Percentiles rank a stretch among this genome's conserved stretches.
Evolutionary conservation across 1,140 invertebrate species (phyloP).

Genomic region (Monochamus saltuarius): DNA sequence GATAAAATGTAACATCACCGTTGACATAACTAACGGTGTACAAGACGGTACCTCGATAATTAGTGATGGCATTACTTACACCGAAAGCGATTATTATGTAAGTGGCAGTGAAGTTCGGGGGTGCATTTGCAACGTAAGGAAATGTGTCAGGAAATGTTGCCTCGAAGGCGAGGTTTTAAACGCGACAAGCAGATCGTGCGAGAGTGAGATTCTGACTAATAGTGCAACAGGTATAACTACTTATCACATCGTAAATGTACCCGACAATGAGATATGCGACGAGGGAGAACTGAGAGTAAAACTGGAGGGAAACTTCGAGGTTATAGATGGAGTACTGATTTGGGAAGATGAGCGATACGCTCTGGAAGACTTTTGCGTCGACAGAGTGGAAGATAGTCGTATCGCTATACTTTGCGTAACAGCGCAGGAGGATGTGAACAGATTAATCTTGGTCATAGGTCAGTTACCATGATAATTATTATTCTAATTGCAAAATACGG

Average conservation of each 20-base stretch:
- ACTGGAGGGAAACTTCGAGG: slow-evolving; percentile 10
- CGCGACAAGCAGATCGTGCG: slow-evolving; percentile 8
- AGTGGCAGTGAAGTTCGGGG: slow-evolving; percentile 16
- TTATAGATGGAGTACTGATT: slow-evolving; percentile 15
- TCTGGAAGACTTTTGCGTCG: slow-evolving; percentile 18
- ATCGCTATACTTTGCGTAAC: slow-evolving; percentile 18
- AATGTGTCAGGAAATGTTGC: slow-evolving; percentile 34
- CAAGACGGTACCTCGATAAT: slow-evolving; percentile 21
- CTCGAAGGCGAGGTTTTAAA: slow-evolving; percentile 12
- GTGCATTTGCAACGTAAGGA: slow-evolving; percentile 28
- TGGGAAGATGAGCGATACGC: slow-evolving; percentile 9
- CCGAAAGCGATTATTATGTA: slow-evolving; percentile 21
- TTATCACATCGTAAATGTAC: slow-evolving; percentile 20
- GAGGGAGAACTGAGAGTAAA: slow-evolving; percentile 9
- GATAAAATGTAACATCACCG: slow-evolving; percentile 7
- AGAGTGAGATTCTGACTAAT: not conserved
- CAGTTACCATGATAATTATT: slow-evolving; percentile 5
- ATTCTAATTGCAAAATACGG: too few relatives aligned
- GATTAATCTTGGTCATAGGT: slow-evolving; percentile 10
- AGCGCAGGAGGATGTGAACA: not conserved
- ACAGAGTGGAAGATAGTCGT: not conserved
- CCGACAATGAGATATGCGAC: slow-evolving; percentile 19
- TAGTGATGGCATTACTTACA: slow-evolving; percentile 25
- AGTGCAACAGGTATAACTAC: not conserved
- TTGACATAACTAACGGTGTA: slow-evolving; percentile 28